These are phyloP conservation scores for Rhopalosiphum nymphaeae DNA, from an alignment of 2,888 invertebrate species.

Conservation along the genomic window DNA sequence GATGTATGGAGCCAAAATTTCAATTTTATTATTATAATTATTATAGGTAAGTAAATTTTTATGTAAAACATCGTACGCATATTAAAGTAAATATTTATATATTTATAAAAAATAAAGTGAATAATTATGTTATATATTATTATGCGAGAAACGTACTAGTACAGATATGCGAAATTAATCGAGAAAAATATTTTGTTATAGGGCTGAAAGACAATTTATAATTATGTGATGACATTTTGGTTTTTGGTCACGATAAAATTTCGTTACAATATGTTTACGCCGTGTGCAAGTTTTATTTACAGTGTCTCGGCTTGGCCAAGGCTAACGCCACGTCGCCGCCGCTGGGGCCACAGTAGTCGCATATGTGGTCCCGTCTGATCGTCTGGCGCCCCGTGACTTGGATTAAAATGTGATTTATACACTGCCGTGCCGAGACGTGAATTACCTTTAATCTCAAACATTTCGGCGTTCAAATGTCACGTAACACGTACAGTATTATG, in stretches of 20 bases:
- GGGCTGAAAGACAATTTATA: neutral
- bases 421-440: neutral
- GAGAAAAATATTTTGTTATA: neutral
- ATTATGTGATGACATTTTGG: neutral
- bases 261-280: neutral
- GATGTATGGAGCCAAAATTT: neutral
- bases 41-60: neutral
- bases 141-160: neutral
- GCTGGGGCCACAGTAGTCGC: neutral
- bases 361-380: neutral
- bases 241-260: neutral
- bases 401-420: neutral
- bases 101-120: neutral
- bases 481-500: neutral
- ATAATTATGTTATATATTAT: neutral
- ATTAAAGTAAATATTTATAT: neutral
- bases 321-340: neutral
- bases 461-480: neutral
- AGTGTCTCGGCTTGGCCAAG: neutral
- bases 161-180: neutral
- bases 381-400: neutral
- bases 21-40: neutral
- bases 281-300: conserved; percentile 13
- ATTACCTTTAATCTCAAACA: neutral
- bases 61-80: neutral